These are phyloP conservation scores for Orthosia incerta DNA, from an alignment of 2,888 invertebrate genomes.

Conservation along the genomic window DNA sequence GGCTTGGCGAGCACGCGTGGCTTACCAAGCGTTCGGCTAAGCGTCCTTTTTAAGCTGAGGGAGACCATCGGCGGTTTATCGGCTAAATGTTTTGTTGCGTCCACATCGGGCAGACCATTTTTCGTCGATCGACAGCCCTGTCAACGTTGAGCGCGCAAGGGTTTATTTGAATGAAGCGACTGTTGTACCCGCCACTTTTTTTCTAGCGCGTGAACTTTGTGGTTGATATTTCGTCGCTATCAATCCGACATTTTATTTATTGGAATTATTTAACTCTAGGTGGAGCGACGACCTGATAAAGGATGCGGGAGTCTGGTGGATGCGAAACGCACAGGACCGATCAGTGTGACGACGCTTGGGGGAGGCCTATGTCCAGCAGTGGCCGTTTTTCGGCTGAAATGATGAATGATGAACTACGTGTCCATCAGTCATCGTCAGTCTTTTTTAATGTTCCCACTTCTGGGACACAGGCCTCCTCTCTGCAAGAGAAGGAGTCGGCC, in stretches of 20 bases:
- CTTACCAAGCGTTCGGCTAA: slow-evolving; percentile 23
- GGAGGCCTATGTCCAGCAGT: no score
- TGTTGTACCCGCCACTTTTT: neutral
- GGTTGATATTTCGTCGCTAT: neutral
- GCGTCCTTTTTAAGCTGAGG: slow-evolving; percentile 32
- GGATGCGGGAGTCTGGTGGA: no score
- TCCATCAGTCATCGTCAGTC: no score
- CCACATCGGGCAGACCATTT: slow-evolving; percentile 13
- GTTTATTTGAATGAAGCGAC: slow-evolving; percentile 6
- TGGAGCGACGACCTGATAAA: no score
- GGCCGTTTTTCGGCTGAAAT: no score
- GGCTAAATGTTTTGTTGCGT: slow-evolving; percentile 3
- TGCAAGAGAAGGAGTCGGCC: no score
- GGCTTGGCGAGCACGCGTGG: slow-evolving; percentile 33
- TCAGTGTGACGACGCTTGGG: no score
- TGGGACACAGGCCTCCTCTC: no score
- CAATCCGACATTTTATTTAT: neutral
- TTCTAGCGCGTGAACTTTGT: neutral
- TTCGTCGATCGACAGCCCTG: slow-evolving; percentile 9
- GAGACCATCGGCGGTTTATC: slow-evolving; percentile 5
- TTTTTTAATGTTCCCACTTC: no score
- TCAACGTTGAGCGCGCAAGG: neutral
- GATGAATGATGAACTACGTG: no score
- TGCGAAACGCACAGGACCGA: no score
- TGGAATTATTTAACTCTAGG: no score